A percentile compares a stretch with the other conserved stretches of the same genome.
Evolutionary conservation across 2,113 vertebrate species (phyloP).

Genomic region (Gobio gobio): DNA sequence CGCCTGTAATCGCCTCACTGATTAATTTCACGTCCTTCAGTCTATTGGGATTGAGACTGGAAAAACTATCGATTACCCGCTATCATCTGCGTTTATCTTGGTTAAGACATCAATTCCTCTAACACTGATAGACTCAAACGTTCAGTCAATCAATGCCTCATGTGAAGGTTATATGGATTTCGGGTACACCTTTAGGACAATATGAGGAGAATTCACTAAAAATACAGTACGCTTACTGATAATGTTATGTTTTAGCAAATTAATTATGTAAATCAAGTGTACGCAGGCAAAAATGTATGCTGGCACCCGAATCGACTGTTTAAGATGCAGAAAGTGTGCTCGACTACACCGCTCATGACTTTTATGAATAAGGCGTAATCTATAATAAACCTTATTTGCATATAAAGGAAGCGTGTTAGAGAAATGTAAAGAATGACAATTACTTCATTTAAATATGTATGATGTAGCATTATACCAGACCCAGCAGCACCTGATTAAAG

Average conservation of each 20-base stretch:
- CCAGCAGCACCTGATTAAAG: neutral
- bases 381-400: neutral
- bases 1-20: constrained; percentile 31
- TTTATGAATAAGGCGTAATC: constrained; percentile 1
- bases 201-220: neutral
- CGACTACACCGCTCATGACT: neutral
- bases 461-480: neutral
- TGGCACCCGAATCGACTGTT: neutral
- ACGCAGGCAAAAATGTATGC: neutral
- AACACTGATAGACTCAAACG: constrained; percentile 9
- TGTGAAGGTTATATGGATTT: constrained; percentile 41
- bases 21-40: constrained; percentile 43
- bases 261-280: neutral
- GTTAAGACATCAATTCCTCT: constrained; percentile 44
- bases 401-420: neutral
- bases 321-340: constrained; percentile 1
- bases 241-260: neutral
- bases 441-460: neutral
- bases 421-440: constrained; percentile 18
- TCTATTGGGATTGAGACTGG: constrained; percentile 30
- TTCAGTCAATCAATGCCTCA: constrained; percentile 40
- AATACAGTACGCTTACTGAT: neutral
- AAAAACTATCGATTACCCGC: constrained; percentile 23
- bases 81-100: constrained; percentile 35
- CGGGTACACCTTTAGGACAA: neutral